Percentiles rank a stretch among this genome's conserved stretches.
These are phyloP conservation scores for Hypsopygia costalis DNA, from an alignment of 2,888 invertebrate species.

Conservation along the genomic window DNA sequence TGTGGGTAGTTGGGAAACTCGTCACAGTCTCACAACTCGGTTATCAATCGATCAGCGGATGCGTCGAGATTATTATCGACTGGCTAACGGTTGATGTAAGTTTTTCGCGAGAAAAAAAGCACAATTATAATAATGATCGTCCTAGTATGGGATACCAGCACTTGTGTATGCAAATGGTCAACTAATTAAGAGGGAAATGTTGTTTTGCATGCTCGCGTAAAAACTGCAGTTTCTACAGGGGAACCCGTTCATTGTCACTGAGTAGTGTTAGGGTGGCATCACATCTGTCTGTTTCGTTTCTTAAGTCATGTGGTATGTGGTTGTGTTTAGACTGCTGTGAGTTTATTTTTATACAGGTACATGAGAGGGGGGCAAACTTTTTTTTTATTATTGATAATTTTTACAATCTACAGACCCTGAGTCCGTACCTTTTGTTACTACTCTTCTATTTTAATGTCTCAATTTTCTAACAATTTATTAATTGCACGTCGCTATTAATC, in stretches of 20 bases:
- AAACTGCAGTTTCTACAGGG: constrained; percentile 44
- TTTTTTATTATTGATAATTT: too few relatives aligned
- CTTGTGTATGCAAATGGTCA: constrained; percentile 71
- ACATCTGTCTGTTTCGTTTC: background rate
- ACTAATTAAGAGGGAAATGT: constrained; percentile 73
- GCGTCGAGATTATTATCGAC: constrained; percentile 66
- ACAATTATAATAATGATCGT: constrained; percentile 74
- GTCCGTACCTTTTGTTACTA: too few relatives aligned
- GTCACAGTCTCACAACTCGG: constrained; percentile 66
- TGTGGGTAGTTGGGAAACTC: constrained; percentile 62
- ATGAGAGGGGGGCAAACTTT: too few relatives aligned
- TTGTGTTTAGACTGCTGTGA: too few relatives aligned
- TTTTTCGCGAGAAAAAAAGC: constrained; percentile 69
- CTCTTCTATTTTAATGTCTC: too few relatives aligned
- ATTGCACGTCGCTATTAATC: too few relatives aligned
- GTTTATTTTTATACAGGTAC: too few relatives aligned
- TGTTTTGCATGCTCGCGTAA: constrained; percentile 54
- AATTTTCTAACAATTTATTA: too few relatives aligned
- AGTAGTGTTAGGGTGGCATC: constrained; percentile 1
- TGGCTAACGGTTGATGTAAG: constrained; percentile 62
- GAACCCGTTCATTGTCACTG: constrained; percentile 54
- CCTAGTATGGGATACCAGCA: constrained; percentile 67
- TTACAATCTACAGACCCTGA: too few relatives aligned
- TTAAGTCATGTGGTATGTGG: too few relatives aligned
- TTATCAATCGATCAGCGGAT: constrained; percentile 75